Base-by-base conservation (phyloP, 2,797 vertebrate species). In the Anabacerthia variegaticeps region DNA sequence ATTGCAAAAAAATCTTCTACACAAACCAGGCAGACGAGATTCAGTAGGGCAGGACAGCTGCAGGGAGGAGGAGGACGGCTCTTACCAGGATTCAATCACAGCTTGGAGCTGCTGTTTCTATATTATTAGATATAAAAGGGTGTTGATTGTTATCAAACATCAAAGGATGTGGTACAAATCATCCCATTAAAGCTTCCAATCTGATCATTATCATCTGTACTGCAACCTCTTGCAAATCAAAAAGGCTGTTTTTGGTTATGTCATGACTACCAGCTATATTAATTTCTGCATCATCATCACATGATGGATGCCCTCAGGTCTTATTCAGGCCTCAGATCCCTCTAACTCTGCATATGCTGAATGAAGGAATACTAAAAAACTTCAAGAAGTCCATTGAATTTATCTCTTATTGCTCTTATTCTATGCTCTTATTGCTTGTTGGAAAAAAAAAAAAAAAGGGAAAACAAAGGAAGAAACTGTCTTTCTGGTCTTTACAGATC, bases 131-230 rank as follows among this genome's bases (percentile, higher is more conserved):
- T 83, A 93, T 82, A 84, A 97, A 96, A 95, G 74, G 80, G 92
- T 82, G 90, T 73, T 93, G 92, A 88, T 82, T 96, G 93, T 86
- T 93, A 88, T 87, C 83, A 95, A 56, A 96, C 95, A 94, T 95
- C 93, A 95, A 97, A 95, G 94, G 77, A 93, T 93, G 88, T 55
- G 43, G 51, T 67, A 92, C 63, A 88, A 88, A 94, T 81, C 65
- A 93, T 71, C 67, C 76, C 90, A 88, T 96, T 91, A 95, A 88
- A 95, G 85, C 90, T 44, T 92, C 73, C 71, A 88, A 59, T 78
- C 76, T 86, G 69, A 94, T 71, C 51, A 88, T 90, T 81, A 69
- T 49, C 56, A 90, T 88, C 80, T 75, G 55, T 48, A n/a, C 59
- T 67, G 66, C 59, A 46, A 32, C 63, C 58, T 87, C 85, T 54